Base-by-base conservation (phyloP, 23 tunicate species). In the Diplosoma virens region DNA sequence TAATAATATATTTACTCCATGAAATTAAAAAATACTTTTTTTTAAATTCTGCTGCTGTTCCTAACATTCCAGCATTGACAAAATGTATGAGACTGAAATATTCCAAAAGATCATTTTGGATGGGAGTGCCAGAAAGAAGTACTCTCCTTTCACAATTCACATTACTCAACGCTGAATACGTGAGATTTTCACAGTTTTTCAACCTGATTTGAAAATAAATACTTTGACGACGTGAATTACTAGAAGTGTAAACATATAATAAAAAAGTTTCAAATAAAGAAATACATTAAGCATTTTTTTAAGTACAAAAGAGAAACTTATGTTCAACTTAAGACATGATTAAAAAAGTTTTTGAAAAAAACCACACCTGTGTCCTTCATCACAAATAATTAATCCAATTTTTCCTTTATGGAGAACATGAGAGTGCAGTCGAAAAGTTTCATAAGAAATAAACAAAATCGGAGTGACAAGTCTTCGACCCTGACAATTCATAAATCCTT, bases 61-160 rank as follows among this genome's bases (percentile, higher is more conserved):
- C 99, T 2, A 94, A 80, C 76, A 94, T 36, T 27, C 90, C 90
- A 53, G 65, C 73, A 52, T 94, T 94, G 24, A 94, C 99, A 77
- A 94, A 94, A 79, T 94, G 99, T 20, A 94, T 79, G 11, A 94
- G 78, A 59, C 95, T 83, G 77, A 83, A 94, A 76, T 94, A 94
- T 74, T 94, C 99, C 14, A 94, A 80, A 2, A 94, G 66, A 79
- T 94, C 99, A 73, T 94, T 94, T 74, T 94, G 99, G 32, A 94
- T 94, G 3, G 99, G 99, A 16, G 99, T 94, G 27, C 99, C 99
- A 37, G 99, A 94, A 18, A 94, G 71, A 0, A 94, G 69, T 29
- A 94, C 95, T 47, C 99, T 55, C 20, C 87, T 48, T 63, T 83
- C 73, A 45, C 99, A 94, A 7, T 88, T 79, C 31, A 84, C 47